Base-by-base conservation (phyloP, 2,797 vertebrate species). In the Ammospiza maritima region DNA sequence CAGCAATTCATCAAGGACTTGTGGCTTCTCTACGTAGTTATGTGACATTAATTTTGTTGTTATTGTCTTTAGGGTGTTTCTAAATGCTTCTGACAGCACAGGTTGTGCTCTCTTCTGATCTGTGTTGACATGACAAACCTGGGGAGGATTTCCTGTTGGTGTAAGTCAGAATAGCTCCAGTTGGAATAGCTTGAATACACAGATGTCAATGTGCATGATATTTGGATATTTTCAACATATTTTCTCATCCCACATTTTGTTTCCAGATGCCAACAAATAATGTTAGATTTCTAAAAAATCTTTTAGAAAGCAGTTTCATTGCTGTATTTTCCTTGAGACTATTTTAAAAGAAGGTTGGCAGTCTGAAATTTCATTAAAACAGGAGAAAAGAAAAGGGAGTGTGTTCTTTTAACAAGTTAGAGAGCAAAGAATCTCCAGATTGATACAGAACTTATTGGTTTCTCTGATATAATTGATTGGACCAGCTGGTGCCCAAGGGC, bases 401-500 rank as follows among this genome's bases (percentile, higher is more conserved):
- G 27, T 80, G 29, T 75, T 91, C 50, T 94, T 87, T 92, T 92
- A 91, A 75, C 57, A 91, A 92, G 84, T 86, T 77, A 84, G 89
- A 76, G 73, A 54, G 50, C 30, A 81, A 91, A 58, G 18, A 94
- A 40, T 56, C 64, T 84, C 69, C 50, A 79, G 73, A 79, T 88
- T 90, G 93, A 91, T 85, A 73, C 58, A 50, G 51, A 96, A 72
- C 47, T 94, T 92, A 97, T 88, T 91, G 73, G 84, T 94, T 92
- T 90, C 61, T 86, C 44, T 84, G 50, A 69, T 93, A 66, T 67
- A 94, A 93, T 95, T 95, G 83, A 72, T 69, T 71, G 62, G 81
- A 79, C 83, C 90, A 95, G 82, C 92, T 95, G 92, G 88, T 93
- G 77, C 81, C 95, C 94, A 85, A 89, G 88, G 94, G 93, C 92